phyloP scores from a whole-genome alignment of 92 coral and sea anemone genomes.

The Epizoanthus scotinus region DNA sequence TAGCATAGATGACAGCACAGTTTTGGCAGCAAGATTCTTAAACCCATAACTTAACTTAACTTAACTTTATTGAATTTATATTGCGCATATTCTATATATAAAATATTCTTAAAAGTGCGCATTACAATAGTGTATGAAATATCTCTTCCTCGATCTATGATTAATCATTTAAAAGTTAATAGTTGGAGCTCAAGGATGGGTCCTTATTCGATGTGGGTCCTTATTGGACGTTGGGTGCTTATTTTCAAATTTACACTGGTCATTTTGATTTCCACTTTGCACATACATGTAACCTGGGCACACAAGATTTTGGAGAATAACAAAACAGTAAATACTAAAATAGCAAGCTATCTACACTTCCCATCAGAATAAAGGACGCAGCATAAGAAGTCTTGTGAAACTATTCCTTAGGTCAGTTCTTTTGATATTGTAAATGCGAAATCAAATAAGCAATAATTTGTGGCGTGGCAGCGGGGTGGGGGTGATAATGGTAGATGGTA shows the following conservation, averaged over 20 bases:
- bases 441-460: too few species aligned
- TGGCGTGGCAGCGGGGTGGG: too few species aligned
- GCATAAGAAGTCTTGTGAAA: neutral
- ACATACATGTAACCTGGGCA: neutral
- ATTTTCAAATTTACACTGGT: slow-evolving; percentile 6
- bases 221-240: slow-evolving; percentile 14
- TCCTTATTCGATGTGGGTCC: slow-evolving; percentile 14
- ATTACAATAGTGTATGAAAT: too few species aligned
- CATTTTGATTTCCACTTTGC: slow-evolving; percentile 3
- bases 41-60: too few species aligned
- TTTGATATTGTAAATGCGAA: too few species aligned
- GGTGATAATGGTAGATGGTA: too few species aligned
- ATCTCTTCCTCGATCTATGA: neutral
- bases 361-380: slow-evolving; percentile 6
- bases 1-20: slow-evolving; percentile 17
- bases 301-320: slow-evolving; percentile 1
- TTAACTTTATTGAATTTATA: too few species aligned
- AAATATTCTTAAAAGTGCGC: too few species aligned
- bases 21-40: neutral
- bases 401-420: too few species aligned
- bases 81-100: too few species aligned
- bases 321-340: slow-evolving; percentile 6
- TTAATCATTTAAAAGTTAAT: neutral
- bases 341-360: too few species aligned
- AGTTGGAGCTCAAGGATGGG: slow-evolving; percentile 9